Conservation (phyloP, 2,797 vertebrate genomes). For the Salmo trutta region DNA sequence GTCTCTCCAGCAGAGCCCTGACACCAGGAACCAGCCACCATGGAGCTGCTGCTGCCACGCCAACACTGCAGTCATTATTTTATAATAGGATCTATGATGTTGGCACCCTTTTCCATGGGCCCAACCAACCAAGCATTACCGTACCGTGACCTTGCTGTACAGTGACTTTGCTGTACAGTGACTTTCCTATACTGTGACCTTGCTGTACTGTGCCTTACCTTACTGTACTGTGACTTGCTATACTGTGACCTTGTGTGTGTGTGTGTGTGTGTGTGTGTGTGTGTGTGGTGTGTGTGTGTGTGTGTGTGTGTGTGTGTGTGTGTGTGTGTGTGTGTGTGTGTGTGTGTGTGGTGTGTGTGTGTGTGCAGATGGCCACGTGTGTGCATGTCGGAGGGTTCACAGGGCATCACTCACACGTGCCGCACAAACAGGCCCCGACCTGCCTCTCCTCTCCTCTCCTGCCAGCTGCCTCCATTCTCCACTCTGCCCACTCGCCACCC, state of each 20-base stretch:
- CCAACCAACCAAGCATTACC: constrained; percentile 32
- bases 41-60: background rate
- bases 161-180: background rate
- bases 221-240: background rate
- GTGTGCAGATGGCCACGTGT: background rate
- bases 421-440: background rate
- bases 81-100: constrained; percentile 47
- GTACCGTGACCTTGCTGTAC: constrained; percentile 8
- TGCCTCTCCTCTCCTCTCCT: constrained; percentile 22
- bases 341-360: background rate
- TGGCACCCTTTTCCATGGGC: constrained; percentile 58
- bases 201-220: too few species aligned
- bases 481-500: constrained; percentile 30
- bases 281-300: constrained; percentile 5
- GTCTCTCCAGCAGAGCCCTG: constrained; percentile 40
- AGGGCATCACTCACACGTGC: background rate
- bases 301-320: constrained; percentile 4
- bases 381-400: background rate
- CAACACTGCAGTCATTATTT: constrained; percentile 40
- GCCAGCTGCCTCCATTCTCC: constrained; percentile 65
- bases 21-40: constrained; percentile 10
- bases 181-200: too few species aligned
- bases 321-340: background rate
- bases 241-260: too few species aligned
- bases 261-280: too few species aligned